Conservation (phyloP, 2,888 invertebrate genomes). For the Glyphotaelius pellucidus region DNA sequence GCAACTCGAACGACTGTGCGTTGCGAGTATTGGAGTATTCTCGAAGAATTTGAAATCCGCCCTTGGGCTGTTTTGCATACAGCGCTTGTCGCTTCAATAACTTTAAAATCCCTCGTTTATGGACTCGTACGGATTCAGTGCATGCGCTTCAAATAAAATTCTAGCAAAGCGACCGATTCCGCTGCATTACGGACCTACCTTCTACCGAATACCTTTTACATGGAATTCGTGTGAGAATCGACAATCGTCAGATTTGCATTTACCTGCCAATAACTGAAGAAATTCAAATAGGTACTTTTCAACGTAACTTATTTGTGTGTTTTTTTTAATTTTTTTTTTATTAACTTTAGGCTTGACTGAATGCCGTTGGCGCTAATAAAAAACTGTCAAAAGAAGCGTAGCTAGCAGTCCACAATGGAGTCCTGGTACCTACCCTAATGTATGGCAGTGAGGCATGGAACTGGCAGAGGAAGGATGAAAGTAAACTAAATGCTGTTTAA, state of each 20-base stretch:
- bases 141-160: constrained; percentile 10
- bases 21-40: background rate
- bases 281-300: background rate
- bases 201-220: background rate
- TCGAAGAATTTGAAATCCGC: background rate
- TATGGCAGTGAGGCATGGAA: too few relatives aligned
- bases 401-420: too few relatives aligned
- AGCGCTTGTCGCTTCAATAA: constrained; percentile 31
- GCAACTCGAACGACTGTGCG: background rate
- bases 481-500: too few relatives aligned
- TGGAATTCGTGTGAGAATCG: background rate
- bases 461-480: too few relatives aligned
- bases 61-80: constrained; percentile 8
- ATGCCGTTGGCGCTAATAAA: too few relatives aligned
- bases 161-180: background rate
- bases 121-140: constrained; percentile 18
- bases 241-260: background rate
- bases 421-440: too few relatives aligned
- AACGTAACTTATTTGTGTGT: background rate
- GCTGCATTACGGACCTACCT: background rate
- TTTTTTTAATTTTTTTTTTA: background rate
- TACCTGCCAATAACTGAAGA: background rate
- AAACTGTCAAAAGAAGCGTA: too few relatives aligned
- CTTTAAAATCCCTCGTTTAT: background rate
- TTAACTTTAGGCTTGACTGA: too few relatives aligned